Percentiles rank a stretch among this genome's conserved stretches.
phyloP scores from a whole-genome alignment of 2,113 vertebrate species.

The Semnornis frantzii region DNA sequence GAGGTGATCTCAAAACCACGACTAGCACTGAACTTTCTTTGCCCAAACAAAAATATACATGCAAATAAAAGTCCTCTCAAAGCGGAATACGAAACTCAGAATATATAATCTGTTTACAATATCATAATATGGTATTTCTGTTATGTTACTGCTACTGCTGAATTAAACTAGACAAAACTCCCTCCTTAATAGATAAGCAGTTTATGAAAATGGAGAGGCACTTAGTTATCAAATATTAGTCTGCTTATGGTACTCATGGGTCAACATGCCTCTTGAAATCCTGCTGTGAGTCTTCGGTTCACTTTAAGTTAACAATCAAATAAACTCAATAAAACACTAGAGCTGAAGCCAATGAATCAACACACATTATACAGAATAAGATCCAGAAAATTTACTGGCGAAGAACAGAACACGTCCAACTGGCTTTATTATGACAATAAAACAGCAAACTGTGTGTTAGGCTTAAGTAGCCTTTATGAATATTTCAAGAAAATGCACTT shows the following conservation, averaged over 20 bases:
- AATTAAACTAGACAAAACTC: not conserved
- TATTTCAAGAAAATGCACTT: not conserved
- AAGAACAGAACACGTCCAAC: not conserved
- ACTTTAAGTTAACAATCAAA: not conserved
- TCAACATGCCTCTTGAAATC: not conserved
- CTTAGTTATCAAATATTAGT: not conserved
- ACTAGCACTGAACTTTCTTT: not conserved
- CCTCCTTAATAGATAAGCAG: not conserved
- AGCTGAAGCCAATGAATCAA: not conserved
- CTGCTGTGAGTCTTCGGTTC: not conserved
- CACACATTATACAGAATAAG: not conserved
- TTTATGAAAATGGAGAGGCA: not conserved
- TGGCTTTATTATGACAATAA: not conserved
- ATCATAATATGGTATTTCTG: not conserved
- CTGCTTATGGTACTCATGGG: not conserved
- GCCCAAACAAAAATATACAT: not conserved
- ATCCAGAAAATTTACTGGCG: not conserved
- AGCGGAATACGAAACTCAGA: not conserved
- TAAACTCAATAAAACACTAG: not conserved
- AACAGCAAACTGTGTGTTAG: not conserved
- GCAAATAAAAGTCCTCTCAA: not conserved
- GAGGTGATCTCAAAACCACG: not conserved
- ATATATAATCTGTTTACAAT: not conserved
- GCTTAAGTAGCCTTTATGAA: not conserved
- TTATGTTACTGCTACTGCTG: not conserved